These are phyloP conservation scores for Microtus ochrogaster DNA, from an alignment of 2,113 vertebrate genomes.

Conservation along the genomic window DNA sequence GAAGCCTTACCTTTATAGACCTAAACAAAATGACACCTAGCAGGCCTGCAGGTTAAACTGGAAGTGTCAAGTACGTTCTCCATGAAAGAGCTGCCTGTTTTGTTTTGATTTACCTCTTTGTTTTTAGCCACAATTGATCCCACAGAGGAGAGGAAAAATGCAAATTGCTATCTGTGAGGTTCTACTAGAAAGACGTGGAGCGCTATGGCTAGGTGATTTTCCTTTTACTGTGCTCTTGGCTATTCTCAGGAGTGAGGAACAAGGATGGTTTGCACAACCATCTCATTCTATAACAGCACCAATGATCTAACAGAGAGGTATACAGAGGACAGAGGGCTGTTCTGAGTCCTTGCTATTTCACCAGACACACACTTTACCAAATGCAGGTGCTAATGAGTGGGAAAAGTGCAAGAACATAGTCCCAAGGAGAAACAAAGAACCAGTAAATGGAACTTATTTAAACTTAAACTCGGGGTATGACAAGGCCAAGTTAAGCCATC, in stretches of 20 bases:
- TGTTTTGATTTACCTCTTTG: neutral
- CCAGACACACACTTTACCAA: conserved; percentile 29
- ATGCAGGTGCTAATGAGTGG: conserved; percentile 58
- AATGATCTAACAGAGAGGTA: conserved; percentile 53
- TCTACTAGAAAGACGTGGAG: conserved; percentile 51
- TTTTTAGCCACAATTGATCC: conserved; percentile 2
- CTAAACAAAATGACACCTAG: conserved; percentile 36
- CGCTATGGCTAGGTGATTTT: conserved; percentile 53
- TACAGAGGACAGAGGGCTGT: conserved; percentile 2
- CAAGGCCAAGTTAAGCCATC: conserved; percentile 50
- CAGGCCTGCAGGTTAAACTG: neutral
- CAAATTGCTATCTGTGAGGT: conserved; percentile 58
- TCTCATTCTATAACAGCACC: conserved; percentile 31
- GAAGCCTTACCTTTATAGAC: neutral
- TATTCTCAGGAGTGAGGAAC: conserved; percentile 60
- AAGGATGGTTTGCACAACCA: conserved; percentile 64
- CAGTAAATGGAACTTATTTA: conserved; percentile 41
- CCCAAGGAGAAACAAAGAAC: conserved; percentile 49
- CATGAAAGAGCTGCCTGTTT: neutral
- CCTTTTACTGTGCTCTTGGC: conserved; percentile 50
- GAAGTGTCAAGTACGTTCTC: neutral
- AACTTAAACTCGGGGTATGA: conserved; percentile 40
- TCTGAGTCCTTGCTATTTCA: conserved; percentile 11
- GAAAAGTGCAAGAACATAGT: conserved; percentile 22
- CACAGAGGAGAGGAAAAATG: conserved; percentile 21